phyloP scores from a whole-genome alignment of 2,888 invertebrate species.

The Phymatocera aterrima region DNA sequence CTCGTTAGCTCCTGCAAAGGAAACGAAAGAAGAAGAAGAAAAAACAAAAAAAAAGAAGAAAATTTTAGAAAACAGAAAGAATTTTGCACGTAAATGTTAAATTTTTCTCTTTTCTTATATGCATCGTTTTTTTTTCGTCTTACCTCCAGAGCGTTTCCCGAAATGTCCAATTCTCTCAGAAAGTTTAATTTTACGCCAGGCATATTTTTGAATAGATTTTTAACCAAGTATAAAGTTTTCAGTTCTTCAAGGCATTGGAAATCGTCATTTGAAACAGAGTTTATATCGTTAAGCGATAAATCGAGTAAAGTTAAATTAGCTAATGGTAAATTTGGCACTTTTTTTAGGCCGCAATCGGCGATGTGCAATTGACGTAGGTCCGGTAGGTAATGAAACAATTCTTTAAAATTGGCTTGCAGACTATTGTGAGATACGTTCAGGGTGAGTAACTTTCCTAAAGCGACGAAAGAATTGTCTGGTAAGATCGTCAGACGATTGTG shows the following conservation, averaged over 20 bases:
- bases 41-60: neutral
- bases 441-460: conserved; percentile 85
- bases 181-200: conserved; percentile 84
- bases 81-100: neutral
- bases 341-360: conserved; percentile 85
- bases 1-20: conserved; percentile 80
- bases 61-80: conserved; percentile 17
- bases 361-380: conserved; percentile 87
- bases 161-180: conserved; percentile 86
- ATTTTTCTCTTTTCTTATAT: too few species aligned
- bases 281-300: conserved; percentile 86
- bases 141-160: conserved; percentile 87
- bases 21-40: conserved; percentile 5
- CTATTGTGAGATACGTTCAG: conserved; percentile 89
- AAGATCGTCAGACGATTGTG: conserved; percentile 89
- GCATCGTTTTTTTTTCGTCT: conserved; percentile 42
- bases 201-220: conserved; percentile 86
- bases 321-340: conserved; percentile 86
- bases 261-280: conserved; percentile 82
- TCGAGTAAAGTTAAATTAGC: conserved; percentile 88
- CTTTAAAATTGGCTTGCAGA: conserved; percentile 90
- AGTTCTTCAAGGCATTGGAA: conserved; percentile 84
- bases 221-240: conserved; percentile 85
- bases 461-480: conserved; percentile 92
- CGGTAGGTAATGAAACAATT: conserved; percentile 91